These are phyloP conservation scores for Mesaphorura yosii DNA, from an alignment of 1,140 invertebrate species.

Conservation along the genomic window DNA sequence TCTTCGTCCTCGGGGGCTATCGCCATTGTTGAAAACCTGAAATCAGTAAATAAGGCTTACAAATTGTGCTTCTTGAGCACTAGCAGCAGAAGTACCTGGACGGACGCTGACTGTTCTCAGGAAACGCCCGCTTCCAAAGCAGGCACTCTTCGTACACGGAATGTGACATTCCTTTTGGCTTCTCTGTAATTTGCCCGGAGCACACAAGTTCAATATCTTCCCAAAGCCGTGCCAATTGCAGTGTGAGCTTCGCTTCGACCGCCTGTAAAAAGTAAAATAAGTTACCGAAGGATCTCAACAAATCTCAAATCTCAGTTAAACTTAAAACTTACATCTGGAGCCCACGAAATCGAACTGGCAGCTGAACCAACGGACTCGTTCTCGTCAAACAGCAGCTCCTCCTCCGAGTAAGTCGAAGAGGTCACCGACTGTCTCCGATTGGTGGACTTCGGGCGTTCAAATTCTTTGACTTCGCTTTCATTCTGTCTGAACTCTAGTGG, in stretches of 20 bases:
- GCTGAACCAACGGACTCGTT: slow-evolving; percentile 19
- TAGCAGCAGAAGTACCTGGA: slow-evolving; percentile 5
- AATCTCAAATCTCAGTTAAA: background rate
- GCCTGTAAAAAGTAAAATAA: slow-evolving; percentile 12
- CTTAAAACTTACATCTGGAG: slow-evolving; percentile 24
- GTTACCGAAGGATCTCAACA: background rate
- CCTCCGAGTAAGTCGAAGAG: slow-evolving; percentile 10
- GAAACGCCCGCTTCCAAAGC: slow-evolving; percentile 25
- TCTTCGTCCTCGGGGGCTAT: background rate
- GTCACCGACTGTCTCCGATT: background rate
- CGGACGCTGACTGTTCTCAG: slow-evolving; percentile 7
- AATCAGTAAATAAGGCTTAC: background rate
- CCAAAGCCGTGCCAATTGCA: slow-evolving; percentile 17
- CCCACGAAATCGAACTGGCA: slow-evolving; percentile 28
- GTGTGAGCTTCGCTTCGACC: slow-evolving; percentile 24
- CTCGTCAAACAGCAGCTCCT: slow-evolving; percentile 9
- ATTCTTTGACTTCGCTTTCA: background rate
- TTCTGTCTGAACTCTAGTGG: slow-evolving; percentile 1
- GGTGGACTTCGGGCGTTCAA: background rate
- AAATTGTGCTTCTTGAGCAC: too few relatives aligned
- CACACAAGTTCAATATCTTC: slow-evolving; percentile 22
- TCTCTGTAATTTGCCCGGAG: slow-evolving; percentile 7
- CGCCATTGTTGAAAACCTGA: background rate
- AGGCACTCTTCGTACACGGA: slow-evolving; percentile 20
- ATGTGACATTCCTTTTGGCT: slow-evolving; percentile 13